Evolutionary conservation across 2,888 invertebrate genomes (phyloP).

Genomic region (Caenorhabditis sp.): DNA sequence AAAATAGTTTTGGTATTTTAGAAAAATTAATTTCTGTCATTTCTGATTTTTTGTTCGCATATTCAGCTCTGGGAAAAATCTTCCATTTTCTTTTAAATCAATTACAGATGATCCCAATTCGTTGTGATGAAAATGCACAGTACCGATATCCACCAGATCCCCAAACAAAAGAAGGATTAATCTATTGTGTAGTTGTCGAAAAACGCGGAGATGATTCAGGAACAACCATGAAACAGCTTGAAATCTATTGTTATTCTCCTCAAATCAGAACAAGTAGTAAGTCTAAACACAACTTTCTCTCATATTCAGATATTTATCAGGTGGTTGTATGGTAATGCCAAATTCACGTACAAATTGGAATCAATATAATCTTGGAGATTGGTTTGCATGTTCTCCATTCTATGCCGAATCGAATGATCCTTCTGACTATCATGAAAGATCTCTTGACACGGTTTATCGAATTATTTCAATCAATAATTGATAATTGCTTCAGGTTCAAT

Average conservation of each 20-base stretch:
- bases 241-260: background rate
- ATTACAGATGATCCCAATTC: background rate
- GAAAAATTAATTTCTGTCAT: too few species aligned
- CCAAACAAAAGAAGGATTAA: background rate
- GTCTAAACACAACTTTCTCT: too few species aligned
- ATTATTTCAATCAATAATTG: too few species aligned
- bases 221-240: background rate
- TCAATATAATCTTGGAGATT: background rate
- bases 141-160: background rate
- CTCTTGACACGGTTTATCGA: background rate
- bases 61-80: background rate
- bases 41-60: too few species aligned
- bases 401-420: background rate
- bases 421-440: background rate
- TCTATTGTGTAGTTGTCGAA: background rate
- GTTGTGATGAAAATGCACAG: background rate
- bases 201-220: background rate
- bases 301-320: too few species aligned
- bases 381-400: background rate
- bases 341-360: background rate
- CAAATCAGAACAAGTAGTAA: background rate
- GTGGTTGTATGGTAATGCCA: background rate
- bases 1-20: too few species aligned
- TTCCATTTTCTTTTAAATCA: background rate
- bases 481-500: background rate